phyloP scores from a whole-genome alignment of 92 coral and sea anemone genomes.

The Pocillopora grandis region DNA sequence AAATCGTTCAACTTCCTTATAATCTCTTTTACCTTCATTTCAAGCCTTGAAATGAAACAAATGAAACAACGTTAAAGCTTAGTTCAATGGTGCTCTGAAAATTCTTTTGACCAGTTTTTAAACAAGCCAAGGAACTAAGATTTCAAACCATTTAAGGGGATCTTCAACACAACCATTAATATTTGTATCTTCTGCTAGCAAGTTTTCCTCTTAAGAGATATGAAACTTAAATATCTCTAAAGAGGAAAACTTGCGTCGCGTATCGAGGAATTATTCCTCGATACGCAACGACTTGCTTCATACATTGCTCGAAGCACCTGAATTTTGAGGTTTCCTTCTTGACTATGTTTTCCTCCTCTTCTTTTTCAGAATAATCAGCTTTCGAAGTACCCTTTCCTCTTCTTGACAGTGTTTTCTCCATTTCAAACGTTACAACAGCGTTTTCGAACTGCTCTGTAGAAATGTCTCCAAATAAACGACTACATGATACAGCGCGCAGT shows the following conservation, averaged over 20 bases:
- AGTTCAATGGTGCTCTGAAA: conserved; percentile 77
- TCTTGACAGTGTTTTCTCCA: conserved; percentile 51
- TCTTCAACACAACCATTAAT: conserved; percentile 41
- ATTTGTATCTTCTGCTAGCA: background rate
- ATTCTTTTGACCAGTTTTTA: conserved; percentile 77
- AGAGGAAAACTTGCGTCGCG: too few relatives aligned
- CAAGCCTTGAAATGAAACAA: conserved; percentile 74
- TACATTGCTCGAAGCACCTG: background rate
- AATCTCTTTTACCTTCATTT: conserved; percentile 60
- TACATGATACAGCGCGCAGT: conserved; percentile 56
- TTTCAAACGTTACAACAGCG: conserved; percentile 21
- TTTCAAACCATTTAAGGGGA: conserved; percentile 97
- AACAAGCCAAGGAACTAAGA: conserved; percentile 77
- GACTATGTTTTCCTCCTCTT: conserved; percentile 21
- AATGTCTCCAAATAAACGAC: background rate
- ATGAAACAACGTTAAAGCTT: background rate
- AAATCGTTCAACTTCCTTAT: conserved; percentile 55
- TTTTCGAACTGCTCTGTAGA: background rate
- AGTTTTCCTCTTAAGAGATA: conserved; percentile 3
- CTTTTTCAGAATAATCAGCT: background rate
- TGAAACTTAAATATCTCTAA: background rate
- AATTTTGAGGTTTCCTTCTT: conserved; percentile 44
- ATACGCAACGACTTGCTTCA: conserved; percentile 23
- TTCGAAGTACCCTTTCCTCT: background rate
- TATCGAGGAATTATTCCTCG: conserved; percentile 29